A percentile compares a stretch with the other conserved stretches of the same genome.
Conservation (phyloP, 1,140 invertebrate genomes). For the Caenorhabditis briggsae region DNA sequence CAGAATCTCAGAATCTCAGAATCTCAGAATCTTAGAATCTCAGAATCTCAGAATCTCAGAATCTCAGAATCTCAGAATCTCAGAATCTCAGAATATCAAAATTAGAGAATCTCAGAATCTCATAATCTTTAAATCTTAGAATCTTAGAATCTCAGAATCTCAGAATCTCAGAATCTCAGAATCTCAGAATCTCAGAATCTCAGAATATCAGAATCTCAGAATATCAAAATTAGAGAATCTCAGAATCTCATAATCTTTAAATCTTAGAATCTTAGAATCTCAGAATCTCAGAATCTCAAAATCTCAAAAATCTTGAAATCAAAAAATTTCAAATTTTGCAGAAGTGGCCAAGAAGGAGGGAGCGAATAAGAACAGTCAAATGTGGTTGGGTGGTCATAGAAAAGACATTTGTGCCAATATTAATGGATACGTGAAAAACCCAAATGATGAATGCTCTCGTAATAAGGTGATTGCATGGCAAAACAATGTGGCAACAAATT, state of each 20-base stretch:
- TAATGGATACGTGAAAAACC: not conserved
- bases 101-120: too few relatives aligned
- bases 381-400: not conserved
- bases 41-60: too few relatives aligned
- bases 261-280: not conserved
- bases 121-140: too few relatives aligned
- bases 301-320: not conserved
- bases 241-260: not conserved
- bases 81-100: too few relatives aligned
- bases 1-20: too few relatives aligned
- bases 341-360: not conserved
- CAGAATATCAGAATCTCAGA: not conserved
- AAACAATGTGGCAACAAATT: not conserved
- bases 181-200: too few relatives aligned
- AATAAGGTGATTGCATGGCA: not conserved
- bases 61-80: too few relatives aligned
- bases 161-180: too few relatives aligned
- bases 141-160: too few relatives aligned
- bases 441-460: not conserved
- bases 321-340: not conserved
- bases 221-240: not conserved
- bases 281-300: too few relatives aligned
- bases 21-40: too few relatives aligned
- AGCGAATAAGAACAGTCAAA: not conserved
- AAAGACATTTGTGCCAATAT: not conserved